Percentiles rank a stretch among this genome's conserved stretches.
Conservation (phyloP, 1,140 invertebrate species). For the Procambarus virginalis region DNA sequence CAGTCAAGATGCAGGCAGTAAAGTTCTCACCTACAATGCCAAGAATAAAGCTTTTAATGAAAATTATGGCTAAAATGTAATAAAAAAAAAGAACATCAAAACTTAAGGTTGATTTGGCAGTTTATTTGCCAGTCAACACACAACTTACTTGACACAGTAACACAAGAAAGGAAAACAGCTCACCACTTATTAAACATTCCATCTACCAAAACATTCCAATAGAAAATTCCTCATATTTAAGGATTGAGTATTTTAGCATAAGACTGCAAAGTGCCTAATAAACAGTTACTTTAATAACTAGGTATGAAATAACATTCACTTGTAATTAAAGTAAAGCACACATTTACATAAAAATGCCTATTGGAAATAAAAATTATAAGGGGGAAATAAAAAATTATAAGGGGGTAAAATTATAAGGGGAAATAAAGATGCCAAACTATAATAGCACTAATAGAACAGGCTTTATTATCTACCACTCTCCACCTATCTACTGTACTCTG, state of each 20-base stretch:
- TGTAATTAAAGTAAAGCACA: too few relatives aligned
- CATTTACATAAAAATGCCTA: too few relatives aligned
- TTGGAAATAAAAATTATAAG: too few relatives aligned
- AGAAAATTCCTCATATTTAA: background rate
- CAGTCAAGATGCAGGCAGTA: constrained; percentile 57
- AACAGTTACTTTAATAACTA: background rate
- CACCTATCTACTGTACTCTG: too few relatives aligned
- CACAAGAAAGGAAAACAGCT: background rate
- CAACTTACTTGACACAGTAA: background rate
- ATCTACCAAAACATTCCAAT: background rate
- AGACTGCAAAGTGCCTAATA: background rate
- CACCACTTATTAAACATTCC: background rate
- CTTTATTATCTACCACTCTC: too few relatives aligned
- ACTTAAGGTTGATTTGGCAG: background rate
- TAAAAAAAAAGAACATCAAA: constrained; percentile 29
- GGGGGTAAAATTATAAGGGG: too few relatives aligned
- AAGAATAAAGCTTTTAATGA: constrained; percentile 22
- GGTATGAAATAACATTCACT: too few relatives aligned
- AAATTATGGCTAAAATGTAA: constrained; percentile 17
- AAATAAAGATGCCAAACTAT: too few relatives aligned
- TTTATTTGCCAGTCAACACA: background rate
- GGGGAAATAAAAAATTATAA: too few relatives aligned
- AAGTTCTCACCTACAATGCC: constrained; percentile 28
- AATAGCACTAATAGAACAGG: too few relatives aligned
- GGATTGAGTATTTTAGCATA: background rate